These are phyloP conservation scores for Mirza zaza DNA, from an alignment of 2,113 vertebrate species.

Conservation along the genomic window DNA sequence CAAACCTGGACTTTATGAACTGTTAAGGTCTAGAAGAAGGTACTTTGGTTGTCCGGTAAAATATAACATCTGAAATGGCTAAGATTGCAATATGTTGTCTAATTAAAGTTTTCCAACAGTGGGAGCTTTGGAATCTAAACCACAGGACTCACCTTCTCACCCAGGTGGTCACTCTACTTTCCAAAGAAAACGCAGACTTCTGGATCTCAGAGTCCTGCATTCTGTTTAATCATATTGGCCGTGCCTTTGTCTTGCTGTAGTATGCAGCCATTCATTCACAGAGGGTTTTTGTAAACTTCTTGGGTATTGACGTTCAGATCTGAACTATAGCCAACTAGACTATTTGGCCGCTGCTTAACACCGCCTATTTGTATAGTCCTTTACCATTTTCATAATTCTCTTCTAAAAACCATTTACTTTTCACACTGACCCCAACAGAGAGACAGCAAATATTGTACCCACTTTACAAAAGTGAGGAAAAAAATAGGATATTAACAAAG, in stretches of 20 bases:
- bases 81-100: not conserved
- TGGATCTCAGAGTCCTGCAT: not conserved
- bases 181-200: conserved; percentile 55
- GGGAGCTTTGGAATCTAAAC: not conserved
- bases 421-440: not conserved
- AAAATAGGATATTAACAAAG: not conserved
- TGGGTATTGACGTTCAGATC: not conserved
- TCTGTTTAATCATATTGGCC: conserved; percentile 10
- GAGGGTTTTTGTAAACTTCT: not conserved
- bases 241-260: not conserved
- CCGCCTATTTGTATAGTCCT: not conserved
- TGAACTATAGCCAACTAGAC: not conserved
- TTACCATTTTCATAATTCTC: not conserved
- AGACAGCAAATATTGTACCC: not conserved
- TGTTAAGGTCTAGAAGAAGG: not conserved
- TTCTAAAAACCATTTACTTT: not conserved
- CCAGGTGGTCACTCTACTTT: conserved; percentile 51
- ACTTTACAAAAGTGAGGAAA: not conserved
- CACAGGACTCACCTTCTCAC: not conserved
- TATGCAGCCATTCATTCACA: not conserved
- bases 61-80: not conserved
- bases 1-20: not conserved
- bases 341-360: conserved; percentile 6
- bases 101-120: conserved; percentile 37
- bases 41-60: not conserved